A percentile compares a stretch with the other conserved stretches of the same genome.
Evolutionary conservation across 2,888 invertebrate species (phyloP).

Genomic region (Lomographa bimaculata): DNA sequence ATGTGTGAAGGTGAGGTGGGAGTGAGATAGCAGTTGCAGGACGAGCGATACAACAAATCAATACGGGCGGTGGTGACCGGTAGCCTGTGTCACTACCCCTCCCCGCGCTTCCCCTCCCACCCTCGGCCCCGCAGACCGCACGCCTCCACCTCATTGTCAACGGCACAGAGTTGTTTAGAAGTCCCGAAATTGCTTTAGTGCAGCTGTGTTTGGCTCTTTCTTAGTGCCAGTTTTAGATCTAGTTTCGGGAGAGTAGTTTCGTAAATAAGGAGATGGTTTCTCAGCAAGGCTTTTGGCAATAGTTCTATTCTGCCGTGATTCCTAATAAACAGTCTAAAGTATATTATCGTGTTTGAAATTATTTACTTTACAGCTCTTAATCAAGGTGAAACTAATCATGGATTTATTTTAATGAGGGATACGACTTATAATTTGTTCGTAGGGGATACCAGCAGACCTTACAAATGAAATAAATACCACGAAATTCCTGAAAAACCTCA

Average conservation of each 20-base stretch:
- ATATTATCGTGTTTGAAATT: too few relatives aligned
- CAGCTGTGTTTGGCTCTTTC: conserved; percentile 43
- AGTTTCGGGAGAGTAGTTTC: conserved; percentile 11
- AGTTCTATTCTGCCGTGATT: too few relatives aligned
- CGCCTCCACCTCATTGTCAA: conserved; percentile 80
- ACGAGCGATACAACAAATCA: conserved; percentile 85
- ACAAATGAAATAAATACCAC: too few relatives aligned
- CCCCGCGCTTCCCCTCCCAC: conserved; percentile 21
- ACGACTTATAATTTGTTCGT: too few relatives aligned
- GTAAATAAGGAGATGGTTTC: neutral
- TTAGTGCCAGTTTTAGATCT: conserved; percentile 23
- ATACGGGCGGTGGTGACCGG: conserved; percentile 84
- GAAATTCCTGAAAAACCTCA: too few relatives aligned
- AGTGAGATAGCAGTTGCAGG: conserved; percentile 77
- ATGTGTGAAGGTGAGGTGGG: conserved; percentile 53
- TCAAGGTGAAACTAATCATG: too few relatives aligned
- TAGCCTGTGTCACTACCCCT: conserved; percentile 79
- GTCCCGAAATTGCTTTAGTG: conserved; percentile 53
- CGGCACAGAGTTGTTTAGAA: conserved; percentile 71
- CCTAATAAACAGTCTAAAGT: too few relatives aligned
- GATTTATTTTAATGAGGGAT: too few relatives aligned
- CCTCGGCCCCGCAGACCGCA: conserved; percentile 64
- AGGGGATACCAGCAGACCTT: too few relatives aligned
- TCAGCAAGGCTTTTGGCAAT: too few relatives aligned
- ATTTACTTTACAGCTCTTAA: too few relatives aligned